Evolutionary conservation across 1,140 invertebrate species (phyloP).

Genomic region (Nymphalis io): DNA sequence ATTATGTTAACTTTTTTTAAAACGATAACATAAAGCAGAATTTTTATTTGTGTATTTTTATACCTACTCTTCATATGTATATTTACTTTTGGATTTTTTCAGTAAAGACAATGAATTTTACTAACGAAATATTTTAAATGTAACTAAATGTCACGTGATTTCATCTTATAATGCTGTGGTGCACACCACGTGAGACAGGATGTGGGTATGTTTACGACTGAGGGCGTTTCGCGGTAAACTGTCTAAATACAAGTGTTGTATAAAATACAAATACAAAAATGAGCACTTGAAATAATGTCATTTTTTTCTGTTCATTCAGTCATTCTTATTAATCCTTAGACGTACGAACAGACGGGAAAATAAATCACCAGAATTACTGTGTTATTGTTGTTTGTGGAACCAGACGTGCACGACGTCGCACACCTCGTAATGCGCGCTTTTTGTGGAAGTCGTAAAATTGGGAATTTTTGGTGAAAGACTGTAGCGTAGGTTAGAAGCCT

Average conservation of each 20-base stretch:
- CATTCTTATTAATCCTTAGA: conserved; percentile 32
- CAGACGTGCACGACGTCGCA: conserved; percentile 33
- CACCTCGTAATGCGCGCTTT: conserved; percentile 44
- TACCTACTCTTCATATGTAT: no score
- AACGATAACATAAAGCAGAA: no score
- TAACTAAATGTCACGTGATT: no score
- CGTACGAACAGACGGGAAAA: conserved; percentile 44
- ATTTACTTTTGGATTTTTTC: no score
- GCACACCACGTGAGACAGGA: neutral
- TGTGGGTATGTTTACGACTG: neutral
- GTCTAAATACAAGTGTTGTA: neutral
- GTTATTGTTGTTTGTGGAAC: conserved; percentile 52
- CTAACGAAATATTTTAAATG: no score
- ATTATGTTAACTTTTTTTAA: no score
- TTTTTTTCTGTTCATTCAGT: conserved; percentile 2
- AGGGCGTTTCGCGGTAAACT: neutral
- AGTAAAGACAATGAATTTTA: no score
- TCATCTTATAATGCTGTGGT: neutral
- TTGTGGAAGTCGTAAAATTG: conserved; percentile 53
- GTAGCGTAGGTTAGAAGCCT: conserved; percentile 41
- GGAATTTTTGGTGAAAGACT: conserved; percentile 50
- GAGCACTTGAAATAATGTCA: neutral
- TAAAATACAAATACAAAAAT: neutral
- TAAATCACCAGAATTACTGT: conserved; percentile 44
- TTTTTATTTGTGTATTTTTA: no score